phyloP scores from a whole-genome alignment of 2,888 invertebrate species.

The Diadegma fenestrale region DNA sequence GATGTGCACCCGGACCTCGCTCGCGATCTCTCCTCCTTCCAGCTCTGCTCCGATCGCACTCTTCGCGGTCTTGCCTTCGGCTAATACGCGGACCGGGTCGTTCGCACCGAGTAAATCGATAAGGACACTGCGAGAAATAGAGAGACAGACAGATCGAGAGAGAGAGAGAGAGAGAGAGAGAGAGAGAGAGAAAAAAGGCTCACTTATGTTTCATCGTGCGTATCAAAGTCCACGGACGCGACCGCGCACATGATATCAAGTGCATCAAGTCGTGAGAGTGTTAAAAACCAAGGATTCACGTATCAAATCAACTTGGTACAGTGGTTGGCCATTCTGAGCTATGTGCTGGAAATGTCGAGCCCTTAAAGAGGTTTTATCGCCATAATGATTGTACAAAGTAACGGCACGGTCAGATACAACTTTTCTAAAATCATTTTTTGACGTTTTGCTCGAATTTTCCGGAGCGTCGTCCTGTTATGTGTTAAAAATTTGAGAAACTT shows the following conservation, averaged over 20 bases:
- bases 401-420: too few species aligned
- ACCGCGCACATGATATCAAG: slow-evolving; percentile 66
- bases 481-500: too few species aligned
- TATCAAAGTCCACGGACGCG: slow-evolving; percentile 68
- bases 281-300: slow-evolving; percentile 44
- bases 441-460: too few species aligned
- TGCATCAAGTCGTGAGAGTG: slow-evolving; percentile 50
- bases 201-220: slow-evolving; percentile 79
- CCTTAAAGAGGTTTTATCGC: too few species aligned
- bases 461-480: too few species aligned
- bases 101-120: slow-evolving; percentile 45
- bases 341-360: neutral
- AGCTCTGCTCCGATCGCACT: slow-evolving; percentile 13
- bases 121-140: slow-evolving; percentile 19
- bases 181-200: slow-evolving; percentile 39
- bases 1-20: slow-evolving; percentile 60
- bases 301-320: neutral
- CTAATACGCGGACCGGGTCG: slow-evolving; percentile 56
- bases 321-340: slow-evolving; percentile 7
- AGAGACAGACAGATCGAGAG: slow-evolving; percentile 2
- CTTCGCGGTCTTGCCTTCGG: slow-evolving; percentile 44
- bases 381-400: too few species aligned
- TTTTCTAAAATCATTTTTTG: too few species aligned
- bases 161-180: slow-evolving; percentile 19
- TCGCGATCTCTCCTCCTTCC: slow-evolving; percentile 55